phyloP scores from a whole-genome alignment of 2,113 vertebrate genomes.

The Dascyllus trimaculatus region DNA sequence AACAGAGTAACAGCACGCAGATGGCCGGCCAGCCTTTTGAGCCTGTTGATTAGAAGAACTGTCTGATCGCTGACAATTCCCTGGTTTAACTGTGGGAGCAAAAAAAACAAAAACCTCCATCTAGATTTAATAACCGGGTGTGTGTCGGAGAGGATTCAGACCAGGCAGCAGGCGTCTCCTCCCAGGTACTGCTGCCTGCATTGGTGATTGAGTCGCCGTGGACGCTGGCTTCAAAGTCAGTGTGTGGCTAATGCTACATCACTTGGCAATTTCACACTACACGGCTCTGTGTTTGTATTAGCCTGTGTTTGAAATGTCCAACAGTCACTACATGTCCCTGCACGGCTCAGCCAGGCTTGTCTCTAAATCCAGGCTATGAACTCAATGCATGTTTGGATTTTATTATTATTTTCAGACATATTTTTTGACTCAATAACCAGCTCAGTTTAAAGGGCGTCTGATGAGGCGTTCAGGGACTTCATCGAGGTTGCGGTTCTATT shows the following conservation, averaged over 20 bases:
- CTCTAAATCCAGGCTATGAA: conserved; percentile 10
- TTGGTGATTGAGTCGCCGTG: conserved; percentile 40
- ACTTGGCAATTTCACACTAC: conserved; percentile 62
- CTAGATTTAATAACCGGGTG: conserved; percentile 15
- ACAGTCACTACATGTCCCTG: conserved; percentile 9
- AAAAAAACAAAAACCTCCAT: conserved; percentile 3
- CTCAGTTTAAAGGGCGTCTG: not conserved
- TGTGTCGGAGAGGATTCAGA: conserved; percentile 19
- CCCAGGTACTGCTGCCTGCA: conserved; percentile 16
- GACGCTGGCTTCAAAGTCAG: conserved; percentile 44
- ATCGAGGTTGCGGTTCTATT: too few species aligned
- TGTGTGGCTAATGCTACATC: conserved; percentile 39
- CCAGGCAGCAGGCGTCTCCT: conserved; percentile 19
- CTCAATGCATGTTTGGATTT: conserved; percentile 12
- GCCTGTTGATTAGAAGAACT: conserved; percentile 31
- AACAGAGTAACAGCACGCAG: conserved; percentile 10
- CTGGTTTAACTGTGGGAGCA: conserved; percentile 21
- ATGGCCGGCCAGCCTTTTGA: conserved; percentile 18
- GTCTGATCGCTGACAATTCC: conserved; percentile 16
- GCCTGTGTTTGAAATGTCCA: conserved; percentile 36
- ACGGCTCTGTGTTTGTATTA: conserved; percentile 53
- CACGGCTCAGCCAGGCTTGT: conserved; percentile 1
- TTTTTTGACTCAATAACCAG: not conserved
- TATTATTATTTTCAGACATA: not conserved
- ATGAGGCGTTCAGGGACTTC: not conserved